Base-by-base conservation (phyloP, 2,888 invertebrate species). In the Hydroisotoma schaefferi region DNA sequence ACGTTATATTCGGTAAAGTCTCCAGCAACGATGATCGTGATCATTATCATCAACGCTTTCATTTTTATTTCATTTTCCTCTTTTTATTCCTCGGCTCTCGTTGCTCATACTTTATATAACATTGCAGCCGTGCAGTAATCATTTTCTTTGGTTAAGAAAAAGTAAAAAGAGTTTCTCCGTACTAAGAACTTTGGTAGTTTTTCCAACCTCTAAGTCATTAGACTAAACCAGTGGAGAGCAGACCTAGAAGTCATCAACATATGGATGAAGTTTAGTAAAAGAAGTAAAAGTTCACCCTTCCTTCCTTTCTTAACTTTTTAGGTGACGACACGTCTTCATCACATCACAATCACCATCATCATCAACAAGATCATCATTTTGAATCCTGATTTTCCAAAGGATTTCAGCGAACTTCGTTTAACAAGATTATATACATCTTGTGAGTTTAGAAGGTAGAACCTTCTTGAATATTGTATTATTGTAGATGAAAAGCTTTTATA, bases 31-130 rank as follows among this genome's bases (percentile, higher is more conserved):
- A 54, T 46, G 44, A 55, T 55, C 49, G 18, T 49, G 29, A 49
- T 28, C 49, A 49, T 49, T 20, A 28, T 28, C 49, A 49, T 28
- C 55, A 55, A 55, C 55, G 46, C 55, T 55, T 55, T 55, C 55
- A 55, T 55, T 55, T 54, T 22, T 38, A 25, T 52, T 52, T 52
- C 52, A 52, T 37, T 52, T 38, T 51, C 18, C 37, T 37, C 20
- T 15, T 37, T 25, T 22, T 25, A 33, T 25, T 25, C 38, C 52
- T 38, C 23, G 26, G 52, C 23, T 38, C 52, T 52, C 38, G 25
- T 26, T 33, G 29, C 28, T 33, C 49, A 49, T n/a, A n/a, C n/a
- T n/a, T n/a, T n/a, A n/a, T n/a, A n/a, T n/a, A n/a, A n/a, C n/a
- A n/a, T n/a, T n/a, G n/a, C n/a, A n/a, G n/a, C n/a, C n/a, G n/a